Percentiles rank a stretch among this genome's conserved stretches.
Conservation (phyloP, 2,113 vertebrate genomes). For the Gadus chalcogrammus region DNA sequence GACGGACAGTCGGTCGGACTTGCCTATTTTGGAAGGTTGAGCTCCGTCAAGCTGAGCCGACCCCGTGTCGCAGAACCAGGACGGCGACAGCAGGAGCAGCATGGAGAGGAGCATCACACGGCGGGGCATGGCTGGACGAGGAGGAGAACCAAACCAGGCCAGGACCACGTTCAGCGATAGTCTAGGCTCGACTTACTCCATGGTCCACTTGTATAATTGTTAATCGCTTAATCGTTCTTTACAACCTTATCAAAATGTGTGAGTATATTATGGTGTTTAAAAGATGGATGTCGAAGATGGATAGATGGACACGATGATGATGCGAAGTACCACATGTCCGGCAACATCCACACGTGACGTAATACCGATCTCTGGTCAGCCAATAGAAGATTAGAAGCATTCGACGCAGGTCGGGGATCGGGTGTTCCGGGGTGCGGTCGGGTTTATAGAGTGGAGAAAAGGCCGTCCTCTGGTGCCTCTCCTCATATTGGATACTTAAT, state of each 20-base stretch:
- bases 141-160: background rate
- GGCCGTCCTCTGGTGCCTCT: too few species aligned
- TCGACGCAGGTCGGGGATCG: background rate
- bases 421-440: too few species aligned
- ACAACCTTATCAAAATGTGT: too few species aligned
- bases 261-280: background rate
- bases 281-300: background rate
- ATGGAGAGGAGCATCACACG: constrained; percentile 5
- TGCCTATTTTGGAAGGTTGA: constrained; percentile 75
- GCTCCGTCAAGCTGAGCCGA: constrained; percentile 63
- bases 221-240: too few species aligned
- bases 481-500: too few species aligned
- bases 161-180: background rate
- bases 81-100: constrained; percentile 26
- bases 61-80: constrained; percentile 44
- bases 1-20: background rate
- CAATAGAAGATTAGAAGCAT: constrained; percentile 49
- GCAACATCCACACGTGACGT: constrained; percentile 45
- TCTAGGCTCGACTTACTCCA: background rate
- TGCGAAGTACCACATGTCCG: constrained; percentile 18
- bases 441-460: too few species aligned
- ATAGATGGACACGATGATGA: background rate
- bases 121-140: background rate
- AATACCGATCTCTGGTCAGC: background rate
- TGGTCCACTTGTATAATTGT: background rate